A percentile compares a stretch with the other conserved stretches of the same genome.
Conservation (phyloP, 2,888 invertebrate genomes). For the Netelia inedita region DNA sequence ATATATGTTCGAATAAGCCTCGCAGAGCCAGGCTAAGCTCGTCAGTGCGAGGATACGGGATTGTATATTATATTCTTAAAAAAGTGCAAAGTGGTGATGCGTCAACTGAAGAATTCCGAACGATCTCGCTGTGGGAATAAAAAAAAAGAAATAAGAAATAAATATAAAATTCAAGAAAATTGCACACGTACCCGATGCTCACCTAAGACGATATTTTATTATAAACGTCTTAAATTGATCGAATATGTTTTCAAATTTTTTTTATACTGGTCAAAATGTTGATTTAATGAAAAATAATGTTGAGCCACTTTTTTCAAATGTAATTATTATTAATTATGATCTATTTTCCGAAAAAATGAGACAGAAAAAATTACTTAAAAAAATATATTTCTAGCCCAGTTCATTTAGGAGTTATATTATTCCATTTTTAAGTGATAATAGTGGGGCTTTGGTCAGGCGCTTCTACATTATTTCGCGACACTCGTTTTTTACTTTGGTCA, state of each 20-base stretch:
- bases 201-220: no score
- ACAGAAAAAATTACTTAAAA: not conserved
- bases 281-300: no score
- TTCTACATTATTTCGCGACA: not conserved
- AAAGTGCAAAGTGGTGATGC: slow-evolving; percentile 68
- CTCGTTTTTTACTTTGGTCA: not conserved
- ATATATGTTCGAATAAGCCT: slow-evolving; percentile 55
- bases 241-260: not conserved
- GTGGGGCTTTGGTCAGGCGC: slow-evolving; percentile 1
- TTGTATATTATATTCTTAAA: slow-evolving; percentile 47
- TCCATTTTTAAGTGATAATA: not conserved
- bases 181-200: no score
- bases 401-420: no score
- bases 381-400: not conserved
- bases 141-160: not conserved
- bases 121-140: slow-evolving; percentile 41
- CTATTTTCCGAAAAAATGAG: not conserved
- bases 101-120: slow-evolving; percentile 67
- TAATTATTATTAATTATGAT: not conserved
- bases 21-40: slow-evolving; percentile 69
- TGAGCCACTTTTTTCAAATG: not conserved
- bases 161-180: not conserved
- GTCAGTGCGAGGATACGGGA: slow-evolving; percentile 55
- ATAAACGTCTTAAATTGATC: no score
- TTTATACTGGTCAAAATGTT: not conserved